Percentiles rank a stretch among this genome's conserved stretches.
These are phyloP conservation scores for Ceratosolen fusciceps DNA, from an alignment of 1,140 invertebrate species.

Conservation along the genomic window DNA sequence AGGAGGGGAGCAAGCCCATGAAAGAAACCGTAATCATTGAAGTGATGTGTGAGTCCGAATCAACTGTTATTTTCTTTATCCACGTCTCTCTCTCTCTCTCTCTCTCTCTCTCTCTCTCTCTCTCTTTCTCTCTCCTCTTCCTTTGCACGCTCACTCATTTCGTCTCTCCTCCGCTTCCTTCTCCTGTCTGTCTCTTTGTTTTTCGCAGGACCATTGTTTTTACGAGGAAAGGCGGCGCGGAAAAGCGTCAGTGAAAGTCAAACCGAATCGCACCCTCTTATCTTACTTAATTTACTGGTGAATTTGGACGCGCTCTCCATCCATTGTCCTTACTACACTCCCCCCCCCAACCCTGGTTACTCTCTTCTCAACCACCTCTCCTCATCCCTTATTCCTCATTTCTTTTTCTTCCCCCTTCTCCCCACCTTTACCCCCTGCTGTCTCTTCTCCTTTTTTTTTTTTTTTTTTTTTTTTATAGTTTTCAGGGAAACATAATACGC, in stretches of 20 bases:
- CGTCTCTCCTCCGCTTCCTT: neutral
- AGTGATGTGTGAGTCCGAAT: conserved; percentile 84
- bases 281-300: conserved; percentile 24
- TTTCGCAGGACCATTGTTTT: neutral
- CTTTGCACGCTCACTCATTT: too few relatives aligned
- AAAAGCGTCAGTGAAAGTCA: neutral
- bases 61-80: neutral
- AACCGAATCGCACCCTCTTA: neutral
- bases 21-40: conserved; percentile 79
- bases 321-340: conserved; percentile 32
- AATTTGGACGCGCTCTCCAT: neutral
- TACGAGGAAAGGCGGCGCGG: neutral
- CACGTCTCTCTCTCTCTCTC: neutral
- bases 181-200: neutral
- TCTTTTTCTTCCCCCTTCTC: too few relatives aligned
- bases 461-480: conserved; percentile 17
- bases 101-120: too few relatives aligned
- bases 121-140: too few relatives aligned
- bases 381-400: too few relatives aligned
- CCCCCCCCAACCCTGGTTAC: too few relatives aligned
- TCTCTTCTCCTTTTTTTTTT: conserved; percentile 5
- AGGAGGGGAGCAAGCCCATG: conserved; percentile 80
- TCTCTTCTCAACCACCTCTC: too few relatives aligned
- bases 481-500: conserved; percentile 8
- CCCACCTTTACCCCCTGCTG: too few relatives aligned